phyloP scores from a whole-genome alignment of 2,113 vertebrate genomes.

The Alligator sinensis region DNA sequence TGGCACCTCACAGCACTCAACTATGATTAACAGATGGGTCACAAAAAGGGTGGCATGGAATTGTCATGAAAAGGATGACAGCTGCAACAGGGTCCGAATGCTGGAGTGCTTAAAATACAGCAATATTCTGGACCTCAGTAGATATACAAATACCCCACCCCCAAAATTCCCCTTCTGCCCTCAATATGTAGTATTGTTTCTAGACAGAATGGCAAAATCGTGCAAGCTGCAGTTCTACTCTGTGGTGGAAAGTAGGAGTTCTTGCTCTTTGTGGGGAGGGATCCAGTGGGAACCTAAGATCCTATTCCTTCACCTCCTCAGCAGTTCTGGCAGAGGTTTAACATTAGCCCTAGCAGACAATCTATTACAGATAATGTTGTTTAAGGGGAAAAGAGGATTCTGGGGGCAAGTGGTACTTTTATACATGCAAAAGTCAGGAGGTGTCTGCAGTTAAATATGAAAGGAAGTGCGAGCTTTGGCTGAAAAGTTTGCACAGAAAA shows the following conservation, averaged over 20 bases:
- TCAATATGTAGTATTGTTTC: neutral
- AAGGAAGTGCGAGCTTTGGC: neutral
- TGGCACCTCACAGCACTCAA: neutral
- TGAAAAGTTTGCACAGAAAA: neutral
- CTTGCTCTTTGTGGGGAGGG: neutral
- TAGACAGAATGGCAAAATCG: neutral
- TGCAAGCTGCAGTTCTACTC: neutral
- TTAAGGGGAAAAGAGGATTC: neutral
- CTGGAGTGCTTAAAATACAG: neutral
- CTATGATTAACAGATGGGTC: neutral
- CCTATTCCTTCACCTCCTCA: neutral
- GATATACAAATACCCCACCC: no score
- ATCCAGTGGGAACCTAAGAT: neutral
- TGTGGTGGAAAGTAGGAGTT: neutral
- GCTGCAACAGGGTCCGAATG: neutral
- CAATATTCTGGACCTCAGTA: neutral
- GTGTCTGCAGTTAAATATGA: neutral
- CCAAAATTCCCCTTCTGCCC: neutral
- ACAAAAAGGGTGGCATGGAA: neutral
- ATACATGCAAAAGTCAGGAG: neutral
- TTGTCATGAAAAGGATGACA: neutral
- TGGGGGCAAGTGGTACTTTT: neutral
- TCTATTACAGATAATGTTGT: neutral
- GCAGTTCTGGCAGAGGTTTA: neutral
- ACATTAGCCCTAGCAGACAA: neutral